Percentiles rank a stretch among this genome's conserved stretches.
phyloP scores from a whole-genome alignment of 1,140 invertebrate genomes.

The Mycetomoellerius zeteki region DNA sequence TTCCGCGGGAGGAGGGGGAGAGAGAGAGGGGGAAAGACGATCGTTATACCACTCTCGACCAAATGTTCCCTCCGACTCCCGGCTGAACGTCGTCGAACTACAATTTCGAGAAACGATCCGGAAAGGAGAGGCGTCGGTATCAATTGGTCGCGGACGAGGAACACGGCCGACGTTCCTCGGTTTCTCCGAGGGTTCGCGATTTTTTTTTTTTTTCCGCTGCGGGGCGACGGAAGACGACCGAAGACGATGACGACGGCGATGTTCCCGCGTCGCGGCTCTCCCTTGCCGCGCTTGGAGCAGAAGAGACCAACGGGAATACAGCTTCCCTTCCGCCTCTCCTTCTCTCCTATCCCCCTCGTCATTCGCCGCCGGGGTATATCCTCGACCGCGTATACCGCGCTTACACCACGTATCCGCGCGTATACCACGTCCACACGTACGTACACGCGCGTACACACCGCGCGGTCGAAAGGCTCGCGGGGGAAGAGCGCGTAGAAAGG shows the following conservation, averaged over 20 bases:
- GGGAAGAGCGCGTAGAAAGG: conserved; percentile 72
- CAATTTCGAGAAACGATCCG: conserved; percentile 55
- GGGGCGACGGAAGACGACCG: background rate
- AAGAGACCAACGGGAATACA: conserved; percentile 68
- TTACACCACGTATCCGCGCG: conserved; percentile 49
- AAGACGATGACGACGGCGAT: conserved; percentile 13
- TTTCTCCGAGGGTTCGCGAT: conserved; percentile 57
- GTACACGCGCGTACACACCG: conserved; percentile 67
- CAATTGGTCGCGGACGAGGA: conserved; percentile 82
- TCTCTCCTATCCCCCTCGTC: conserved; percentile 48
- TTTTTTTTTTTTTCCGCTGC: conserved; percentile 67
- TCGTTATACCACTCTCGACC: conserved; percentile 29
- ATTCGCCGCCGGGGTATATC: conserved; percentile 62
- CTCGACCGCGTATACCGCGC: conserved; percentile 64
- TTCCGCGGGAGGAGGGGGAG: background rate
- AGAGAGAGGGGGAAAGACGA: background rate
- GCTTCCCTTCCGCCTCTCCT: conserved; percentile 57
- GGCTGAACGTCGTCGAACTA: conserved; percentile 46
- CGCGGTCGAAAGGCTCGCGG: conserved; percentile 30
- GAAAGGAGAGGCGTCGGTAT: conserved; percentile 79
- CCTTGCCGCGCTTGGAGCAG: conserved; percentile 60
- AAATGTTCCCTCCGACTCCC: background rate
- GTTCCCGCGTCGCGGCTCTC: conserved; percentile 54
- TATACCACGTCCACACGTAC: conserved; percentile 60
- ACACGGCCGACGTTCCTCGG: conserved; percentile 77